phyloP scores from a whole-genome alignment of 2,888 invertebrate species.

The Phymatocera aterrima region DNA sequence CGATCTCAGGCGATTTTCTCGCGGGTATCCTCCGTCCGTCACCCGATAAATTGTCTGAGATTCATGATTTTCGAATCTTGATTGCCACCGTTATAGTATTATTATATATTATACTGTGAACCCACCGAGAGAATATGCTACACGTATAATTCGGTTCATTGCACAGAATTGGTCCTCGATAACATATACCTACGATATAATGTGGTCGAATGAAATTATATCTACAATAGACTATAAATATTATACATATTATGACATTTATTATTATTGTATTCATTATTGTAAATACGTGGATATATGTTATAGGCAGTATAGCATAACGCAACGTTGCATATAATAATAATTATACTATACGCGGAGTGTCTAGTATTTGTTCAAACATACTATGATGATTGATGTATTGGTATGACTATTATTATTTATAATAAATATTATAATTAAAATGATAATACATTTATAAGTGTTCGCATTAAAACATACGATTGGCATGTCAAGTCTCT shows the following conservation, averaged over 20 bases:
- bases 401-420: conserved; percentile 43
- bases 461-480: not conserved
- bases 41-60: conserved; percentile 32
- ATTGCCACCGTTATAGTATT: conserved; percentile 8
- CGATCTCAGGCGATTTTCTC: conserved; percentile 20
- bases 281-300: conserved; percentile 34
- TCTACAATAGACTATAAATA: not conserved
- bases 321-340: too few species aligned
- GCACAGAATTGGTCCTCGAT: conserved; percentile 29
- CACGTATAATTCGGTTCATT: conserved; percentile 12
- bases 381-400: too few species aligned
- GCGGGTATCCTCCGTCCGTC: conserved; percentile 39
- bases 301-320: not conserved
- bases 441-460: conserved; percentile 40
- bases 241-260: conserved; percentile 29
- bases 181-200: not conserved
- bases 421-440: conserved; percentile 37
- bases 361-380: conserved; percentile 40
- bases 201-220: not conserved
- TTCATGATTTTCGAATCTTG: not conserved
- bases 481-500: too few species aligned
- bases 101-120: conserved; percentile 16
- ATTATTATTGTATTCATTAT: conserved; percentile 12
- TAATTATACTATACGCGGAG: conserved; percentile 45
- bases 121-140: not conserved